Percentiles rank a stretch among this genome's conserved stretches.
Evolutionary conservation across 2,797 vertebrate genomes (phyloP).

Genomic region (Tauraco hartlaubi): DNA sequence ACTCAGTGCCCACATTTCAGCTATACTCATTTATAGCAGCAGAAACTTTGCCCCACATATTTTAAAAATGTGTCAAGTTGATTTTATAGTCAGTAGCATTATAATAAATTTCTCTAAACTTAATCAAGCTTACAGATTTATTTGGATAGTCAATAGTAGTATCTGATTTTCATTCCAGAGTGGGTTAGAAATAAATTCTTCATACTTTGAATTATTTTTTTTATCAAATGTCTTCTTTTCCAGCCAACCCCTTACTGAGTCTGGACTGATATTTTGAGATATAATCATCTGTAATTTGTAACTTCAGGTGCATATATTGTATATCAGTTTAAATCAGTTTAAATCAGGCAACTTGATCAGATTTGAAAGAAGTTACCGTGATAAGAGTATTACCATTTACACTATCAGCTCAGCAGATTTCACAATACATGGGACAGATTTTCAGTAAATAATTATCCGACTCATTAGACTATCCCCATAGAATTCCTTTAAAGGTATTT

Average conservation of each 20-base stretch:
- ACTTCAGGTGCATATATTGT: constrained; percentile 7
- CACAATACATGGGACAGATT: neutral
- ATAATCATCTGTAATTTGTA: constrained; percentile 37
- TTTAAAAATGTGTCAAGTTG: constrained; percentile 25
- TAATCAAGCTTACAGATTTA: constrained; percentile 49
- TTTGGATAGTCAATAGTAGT: constrained; percentile 37
- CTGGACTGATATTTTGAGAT: constrained; percentile 32
- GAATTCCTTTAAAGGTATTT: neutral
- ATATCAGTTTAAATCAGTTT: constrained; percentile 20
- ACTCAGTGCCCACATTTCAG: constrained; percentile 1
- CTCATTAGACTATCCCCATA: neutral
- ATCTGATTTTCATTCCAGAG: constrained; percentile 39
- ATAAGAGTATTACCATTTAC: neutral
- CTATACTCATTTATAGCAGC: neutral
- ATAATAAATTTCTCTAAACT: constrained; percentile 39
- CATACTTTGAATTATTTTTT: constrained; percentile 38
- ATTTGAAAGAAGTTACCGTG: constrained; percentile 32
- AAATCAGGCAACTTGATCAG: constrained; percentile 5
- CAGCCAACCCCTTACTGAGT: constrained; percentile 28
- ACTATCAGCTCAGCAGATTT: constrained; percentile 7
- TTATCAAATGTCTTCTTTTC: constrained; percentile 40
- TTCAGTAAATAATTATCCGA: neutral
- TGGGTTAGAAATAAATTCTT: constrained; percentile 59
- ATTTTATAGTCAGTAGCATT: constrained; percentile 60
- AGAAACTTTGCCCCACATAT: constrained; percentile 26